Conservation (phyloP, 2,888 invertebrate species). For the Drosophila melanosoma region DNA sequence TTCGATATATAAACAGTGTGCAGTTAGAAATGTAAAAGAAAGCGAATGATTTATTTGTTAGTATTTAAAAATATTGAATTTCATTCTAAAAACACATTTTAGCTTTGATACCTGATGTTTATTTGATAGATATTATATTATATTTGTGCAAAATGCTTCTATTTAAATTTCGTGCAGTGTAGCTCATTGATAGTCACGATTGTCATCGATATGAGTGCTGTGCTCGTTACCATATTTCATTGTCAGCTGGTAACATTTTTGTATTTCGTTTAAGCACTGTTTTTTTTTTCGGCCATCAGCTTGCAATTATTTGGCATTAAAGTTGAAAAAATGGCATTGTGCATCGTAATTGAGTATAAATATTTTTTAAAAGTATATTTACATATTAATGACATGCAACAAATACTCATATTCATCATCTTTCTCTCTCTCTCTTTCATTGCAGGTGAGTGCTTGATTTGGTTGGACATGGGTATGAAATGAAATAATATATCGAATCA, state of each 20-base stretch:
- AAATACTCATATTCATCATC: slow-evolving; percentile 23
- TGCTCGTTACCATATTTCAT: slow-evolving; percentile 51
- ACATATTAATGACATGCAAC: slow-evolving; percentile 23
- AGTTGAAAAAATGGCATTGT: slow-evolving; percentile 13
- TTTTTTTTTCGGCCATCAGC: slow-evolving; percentile 7
- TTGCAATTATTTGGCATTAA: slow-evolving; percentile 49
- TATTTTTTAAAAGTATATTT: slow-evolving; percentile 6
- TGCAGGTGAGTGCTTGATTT: slow-evolving; percentile 68
- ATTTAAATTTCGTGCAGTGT: slow-evolving; percentile 13
- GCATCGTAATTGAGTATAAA: background rate
- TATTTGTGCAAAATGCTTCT: slow-evolving; percentile 2
- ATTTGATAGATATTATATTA: background rate
- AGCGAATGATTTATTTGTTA: background rate
- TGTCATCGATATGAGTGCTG: slow-evolving; percentile 39
- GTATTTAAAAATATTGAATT: background rate
- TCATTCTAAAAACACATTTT: background rate
- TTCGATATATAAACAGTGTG: background rate
- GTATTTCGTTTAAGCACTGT: slow-evolving; percentile 11
- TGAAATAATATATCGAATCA: slow-evolving; percentile 1
- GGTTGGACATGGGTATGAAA: slow-evolving; percentile 23
- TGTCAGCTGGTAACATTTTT: slow-evolving; percentile 36
- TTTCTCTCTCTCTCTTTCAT: slow-evolving; percentile 17
- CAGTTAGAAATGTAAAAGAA: no score
- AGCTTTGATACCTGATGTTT: background rate
- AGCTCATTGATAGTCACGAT: slow-evolving; percentile 36